These are phyloP conservation scores for Platalea minor DNA, from an alignment of 2,797 vertebrate species.

Conservation along the genomic window DNA sequence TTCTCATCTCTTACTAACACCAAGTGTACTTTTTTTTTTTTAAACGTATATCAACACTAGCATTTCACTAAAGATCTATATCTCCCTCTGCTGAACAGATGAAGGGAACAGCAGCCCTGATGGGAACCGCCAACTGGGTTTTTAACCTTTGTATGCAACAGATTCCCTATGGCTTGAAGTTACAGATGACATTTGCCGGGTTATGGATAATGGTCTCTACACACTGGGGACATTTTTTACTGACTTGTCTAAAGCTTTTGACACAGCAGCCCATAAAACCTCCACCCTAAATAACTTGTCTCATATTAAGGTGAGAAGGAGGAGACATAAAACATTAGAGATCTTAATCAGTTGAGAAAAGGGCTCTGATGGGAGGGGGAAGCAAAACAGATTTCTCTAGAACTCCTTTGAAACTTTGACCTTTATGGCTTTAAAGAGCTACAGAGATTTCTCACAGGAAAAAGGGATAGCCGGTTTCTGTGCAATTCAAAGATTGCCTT, in stretches of 20 bases:
- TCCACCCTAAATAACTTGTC: constrained; percentile 48
- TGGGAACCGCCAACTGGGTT: background rate
- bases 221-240: constrained; percentile 49
- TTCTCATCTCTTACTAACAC: background rate
- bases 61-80: constrained; percentile 52
- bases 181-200: constrained; percentile 61
- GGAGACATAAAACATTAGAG: constrained; percentile 42
- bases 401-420: constrained; percentile 16
- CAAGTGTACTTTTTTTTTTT: background rate
- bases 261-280: constrained; percentile 59
- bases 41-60: background rate
- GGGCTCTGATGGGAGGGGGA: background rate
- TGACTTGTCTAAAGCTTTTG: constrained; percentile 69
- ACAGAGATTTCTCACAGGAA: background rate
- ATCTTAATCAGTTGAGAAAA: constrained; percentile 52
- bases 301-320: constrained; percentile 7
- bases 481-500: background rate
- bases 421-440: constrained; percentile 29
- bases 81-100: constrained; percentile 55
- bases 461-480: background rate
- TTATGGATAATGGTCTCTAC: constrained; percentile 61
- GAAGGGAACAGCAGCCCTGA: constrained; percentile 38
- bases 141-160: constrained; percentile 35
- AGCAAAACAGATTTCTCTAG: background rate
- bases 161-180: constrained; percentile 48